Conservation (phyloP, 2,113 vertebrate species). For the Corvus hawaiiensis region DNA sequence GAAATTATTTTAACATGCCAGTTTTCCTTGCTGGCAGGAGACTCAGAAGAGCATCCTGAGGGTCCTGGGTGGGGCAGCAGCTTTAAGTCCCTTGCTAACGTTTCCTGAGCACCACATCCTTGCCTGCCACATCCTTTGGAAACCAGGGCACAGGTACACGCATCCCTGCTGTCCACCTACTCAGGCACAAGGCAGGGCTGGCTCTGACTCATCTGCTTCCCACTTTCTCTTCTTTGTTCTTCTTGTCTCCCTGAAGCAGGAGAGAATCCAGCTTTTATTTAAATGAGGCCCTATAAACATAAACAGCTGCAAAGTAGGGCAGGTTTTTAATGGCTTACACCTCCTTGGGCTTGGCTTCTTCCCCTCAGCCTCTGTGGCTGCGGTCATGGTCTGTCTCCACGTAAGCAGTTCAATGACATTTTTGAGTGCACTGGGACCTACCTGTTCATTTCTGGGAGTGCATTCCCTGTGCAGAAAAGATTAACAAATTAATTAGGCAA, state of each 20-base stretch:
- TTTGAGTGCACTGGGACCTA: background rate
- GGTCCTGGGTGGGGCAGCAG: background rate
- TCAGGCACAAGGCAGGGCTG: background rate
- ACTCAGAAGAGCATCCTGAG: background rate
- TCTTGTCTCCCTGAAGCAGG: background rate
- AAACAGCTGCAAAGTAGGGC: background rate
- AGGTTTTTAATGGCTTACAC: background rate
- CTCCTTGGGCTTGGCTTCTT: background rate
- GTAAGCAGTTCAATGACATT: background rate
- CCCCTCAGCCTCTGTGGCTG: background rate
- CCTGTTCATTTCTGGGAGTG: background rate
- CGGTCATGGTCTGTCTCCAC: background rate
- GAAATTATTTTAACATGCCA: background rate
- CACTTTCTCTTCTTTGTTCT: background rate
- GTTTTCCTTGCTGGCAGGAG: background rate
- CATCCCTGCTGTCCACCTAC: background rate
- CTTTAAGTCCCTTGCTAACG: background rate
- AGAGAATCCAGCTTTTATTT: background rate
- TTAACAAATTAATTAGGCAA: background rate
- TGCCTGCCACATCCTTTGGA: background rate
- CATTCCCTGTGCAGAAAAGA: background rate
- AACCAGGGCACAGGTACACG: background rate
- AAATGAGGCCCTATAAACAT: background rate
- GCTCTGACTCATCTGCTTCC: conserved; percentile 15
- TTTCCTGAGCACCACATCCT: background rate